Evolutionary conservation across 1,140 invertebrate genomes (phyloP).

Genomic region (Oedothorax gibbosus): DNA sequence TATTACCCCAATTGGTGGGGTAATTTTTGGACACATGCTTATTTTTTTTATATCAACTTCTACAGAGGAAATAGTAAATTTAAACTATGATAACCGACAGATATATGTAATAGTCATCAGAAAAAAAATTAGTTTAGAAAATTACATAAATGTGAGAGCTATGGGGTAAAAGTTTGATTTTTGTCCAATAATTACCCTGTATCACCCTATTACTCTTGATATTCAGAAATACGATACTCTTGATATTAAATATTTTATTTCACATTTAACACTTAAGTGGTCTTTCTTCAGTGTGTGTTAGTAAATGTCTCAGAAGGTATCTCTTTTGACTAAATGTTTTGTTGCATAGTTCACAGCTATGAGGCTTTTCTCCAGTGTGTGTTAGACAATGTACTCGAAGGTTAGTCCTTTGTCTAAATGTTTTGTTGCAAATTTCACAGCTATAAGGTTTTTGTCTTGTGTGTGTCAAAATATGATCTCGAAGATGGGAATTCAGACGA

Average conservation of each 20-base stretch:
- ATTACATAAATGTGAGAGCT: too few relatives aligned
- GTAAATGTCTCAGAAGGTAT: not conserved
- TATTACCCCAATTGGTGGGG: too few relatives aligned
- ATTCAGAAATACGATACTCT: not conserved
- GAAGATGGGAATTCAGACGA: not conserved
- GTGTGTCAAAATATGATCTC: not conserved
- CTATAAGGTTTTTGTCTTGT: not conserved
- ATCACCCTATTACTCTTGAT: too few relatives aligned
- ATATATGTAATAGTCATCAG: too few relatives aligned
- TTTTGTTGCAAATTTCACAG: not conserved
- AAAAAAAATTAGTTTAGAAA: too few relatives aligned
- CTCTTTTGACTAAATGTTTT: not conserved
- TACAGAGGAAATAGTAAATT: too few relatives aligned
- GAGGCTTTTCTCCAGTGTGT: not conserved
- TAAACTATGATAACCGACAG: too few relatives aligned
- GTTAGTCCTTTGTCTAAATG: not conserved
- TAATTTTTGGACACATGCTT: too few relatives aligned
- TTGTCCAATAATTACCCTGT: too few relatives aligned
- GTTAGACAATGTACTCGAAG: not conserved
- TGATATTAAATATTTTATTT: not conserved
- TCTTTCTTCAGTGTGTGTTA: not conserved
- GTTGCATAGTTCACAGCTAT: not conserved
- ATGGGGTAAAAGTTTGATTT: too few relatives aligned
- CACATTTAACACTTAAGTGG: constrained; percentile 1
- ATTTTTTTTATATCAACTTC: too few relatives aligned